Conservation (phyloP, 2,113 vertebrate genomes). For the Cnemophilus loriae region DNA sequence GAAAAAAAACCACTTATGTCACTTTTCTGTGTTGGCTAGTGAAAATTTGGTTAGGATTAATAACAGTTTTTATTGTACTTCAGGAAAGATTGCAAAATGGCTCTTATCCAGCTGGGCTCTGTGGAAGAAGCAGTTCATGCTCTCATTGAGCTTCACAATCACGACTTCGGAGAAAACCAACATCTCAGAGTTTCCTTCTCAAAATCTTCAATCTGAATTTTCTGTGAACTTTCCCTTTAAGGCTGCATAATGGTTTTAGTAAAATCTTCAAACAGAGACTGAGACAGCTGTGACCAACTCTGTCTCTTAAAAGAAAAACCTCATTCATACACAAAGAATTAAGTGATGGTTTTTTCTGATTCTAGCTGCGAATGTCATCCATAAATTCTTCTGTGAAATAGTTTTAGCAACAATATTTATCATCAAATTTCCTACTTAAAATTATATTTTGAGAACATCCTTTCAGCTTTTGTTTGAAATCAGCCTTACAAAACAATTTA, state of each 20-base stretch:
- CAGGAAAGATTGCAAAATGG: constrained; percentile 83
- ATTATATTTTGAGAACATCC: constrained; percentile 27
- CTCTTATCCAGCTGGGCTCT: constrained; percentile 81
- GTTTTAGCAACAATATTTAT: constrained; percentile 32
- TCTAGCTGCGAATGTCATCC: background rate
- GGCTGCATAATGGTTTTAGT: constrained; percentile 45
- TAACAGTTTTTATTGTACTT: background rate
- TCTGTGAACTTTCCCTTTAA: constrained; percentile 50
- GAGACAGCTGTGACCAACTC: constrained; percentile 60
- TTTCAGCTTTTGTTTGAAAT: constrained; percentile 52
- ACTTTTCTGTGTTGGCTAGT: background rate
- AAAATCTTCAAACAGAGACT: constrained; percentile 67
- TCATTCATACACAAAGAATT: constrained; percentile 30
- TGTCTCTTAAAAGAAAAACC: constrained; percentile 60
- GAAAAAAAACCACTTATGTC: background rate
- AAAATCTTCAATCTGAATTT: constrained; percentile 75
- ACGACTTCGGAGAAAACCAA: constrained; percentile 83
- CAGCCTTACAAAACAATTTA: constrained; percentile 51
- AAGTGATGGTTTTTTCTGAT: constrained; percentile 6
- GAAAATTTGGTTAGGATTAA: background rate
- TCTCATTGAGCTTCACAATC: constrained; percentile 83
- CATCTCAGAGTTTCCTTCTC: constrained; percentile 85
- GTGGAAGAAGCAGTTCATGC: constrained; percentile 85
- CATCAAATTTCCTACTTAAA: constrained; percentile 13
- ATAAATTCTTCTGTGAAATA: constrained; percentile 32